These are phyloP conservation scores for Bugulina stolonifera DNA, from an alignment of 2,888 invertebrate species.

Conservation along the genomic window DNA sequence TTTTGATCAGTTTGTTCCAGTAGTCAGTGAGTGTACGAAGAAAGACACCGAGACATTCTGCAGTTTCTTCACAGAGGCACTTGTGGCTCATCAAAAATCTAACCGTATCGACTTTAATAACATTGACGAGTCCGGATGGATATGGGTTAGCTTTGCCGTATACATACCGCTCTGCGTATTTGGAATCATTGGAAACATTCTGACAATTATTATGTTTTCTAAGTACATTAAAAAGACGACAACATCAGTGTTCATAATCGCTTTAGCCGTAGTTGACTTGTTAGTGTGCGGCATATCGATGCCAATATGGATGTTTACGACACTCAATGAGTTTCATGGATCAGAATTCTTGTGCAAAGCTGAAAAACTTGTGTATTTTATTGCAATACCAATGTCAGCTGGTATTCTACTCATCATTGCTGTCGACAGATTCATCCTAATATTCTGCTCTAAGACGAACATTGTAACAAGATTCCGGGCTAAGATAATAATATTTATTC, in stretches of 20 bases:
- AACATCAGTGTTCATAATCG: conserved; percentile 36
- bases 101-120: background rate
- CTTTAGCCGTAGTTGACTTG: conserved; percentile 39
- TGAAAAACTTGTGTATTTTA: conserved; percentile 35
- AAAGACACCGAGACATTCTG: background rate
- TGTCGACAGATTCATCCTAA: conserved; percentile 39
- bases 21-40: background rate
- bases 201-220: conserved; percentile 21
- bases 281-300: conserved; percentile 38
- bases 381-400: conserved; percentile 37
- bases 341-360: conserved; percentile 36
- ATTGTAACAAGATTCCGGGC: conserved; percentile 30
- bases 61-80: background rate
- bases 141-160: conserved; percentile 8
- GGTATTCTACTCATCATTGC: conserved; percentile 39
- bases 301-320: conserved; percentile 32
- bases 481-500: conserved; percentile 32
- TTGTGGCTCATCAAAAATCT: background rate
- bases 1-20: too few relatives aligned
- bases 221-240: conserved; percentile 22
- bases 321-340: conserved; percentile 34
- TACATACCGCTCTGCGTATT: background rate
- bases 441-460: conserved; percentile 33
- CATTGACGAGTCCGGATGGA: conserved; percentile 2
- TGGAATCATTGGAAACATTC: conserved; percentile 18